Evolutionary conservation across 37 sponge, comb jelly and placozoan genomes (phyloP), one percentile per base, ranked within the genome.

Genomic region (Eunapius fragilis): DNA sequence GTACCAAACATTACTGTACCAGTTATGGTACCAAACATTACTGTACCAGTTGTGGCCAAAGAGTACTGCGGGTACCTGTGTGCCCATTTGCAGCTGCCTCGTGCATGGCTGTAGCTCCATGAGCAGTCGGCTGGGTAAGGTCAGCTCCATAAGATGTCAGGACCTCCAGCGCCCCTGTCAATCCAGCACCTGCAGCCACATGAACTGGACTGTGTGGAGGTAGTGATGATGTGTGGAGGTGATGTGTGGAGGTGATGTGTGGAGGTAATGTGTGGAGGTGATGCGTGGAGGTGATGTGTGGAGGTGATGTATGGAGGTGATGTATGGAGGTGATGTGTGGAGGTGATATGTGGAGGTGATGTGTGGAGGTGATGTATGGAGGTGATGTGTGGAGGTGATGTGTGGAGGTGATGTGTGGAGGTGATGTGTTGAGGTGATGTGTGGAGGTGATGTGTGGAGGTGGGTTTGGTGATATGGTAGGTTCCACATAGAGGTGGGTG

Each of bases 41-140:
- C 41, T 41, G 41, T 41, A 41, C 41, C 41, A 41, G 41, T 41
- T 41, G 41, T 9, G 41, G 41, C 41, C 6, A 6, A 3, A 41
- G 6, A 41, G 3, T 41, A 41, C n/a, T n/a, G n/a, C n/a, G 58
- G 80, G 27, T 28, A 93, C 88, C 88, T 38, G 82, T 36, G 33
- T 94, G 82, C 67, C 94, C 94, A 81, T 76, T 85, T 45, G 82
- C 91, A 36, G 94, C 94, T 48, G 94, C 94, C 70, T 94, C 90
- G 49, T 93, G 94, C 30, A 93, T 34, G n/a, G 91, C 88, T 25
- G 76, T 75, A n/a, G 91, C 85, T 78, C 89, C 89, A 41, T 91
- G 75, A 5, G 38, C 31, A 45, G 80, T 88, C 48, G 33, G 41
- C 23, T 48, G 26, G 27, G 31, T 27, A 17, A 90, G 69, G 78